Conservation (phyloP, 2,113 vertebrate species). For the Calypte anna region DNA sequence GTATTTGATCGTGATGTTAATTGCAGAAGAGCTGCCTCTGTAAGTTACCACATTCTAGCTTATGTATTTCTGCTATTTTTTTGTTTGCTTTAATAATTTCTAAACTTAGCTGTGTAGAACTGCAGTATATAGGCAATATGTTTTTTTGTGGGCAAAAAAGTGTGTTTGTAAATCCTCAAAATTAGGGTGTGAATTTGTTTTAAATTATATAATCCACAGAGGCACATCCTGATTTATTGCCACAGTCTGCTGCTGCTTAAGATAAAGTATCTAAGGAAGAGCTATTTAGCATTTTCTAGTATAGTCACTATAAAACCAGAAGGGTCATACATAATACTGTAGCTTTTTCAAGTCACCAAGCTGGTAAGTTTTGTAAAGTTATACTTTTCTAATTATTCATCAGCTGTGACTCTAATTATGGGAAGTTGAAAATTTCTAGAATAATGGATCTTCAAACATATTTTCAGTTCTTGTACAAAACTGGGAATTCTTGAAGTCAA, state of each 20-base stretch:
- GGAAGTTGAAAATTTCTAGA: not conserved
- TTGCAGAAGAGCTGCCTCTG: conserved; percentile 90
- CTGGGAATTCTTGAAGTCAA: not conserved
- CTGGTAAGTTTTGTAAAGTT: not conserved
- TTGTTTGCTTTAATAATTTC: not conserved
- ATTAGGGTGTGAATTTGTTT: not conserved
- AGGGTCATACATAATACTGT: not conserved
- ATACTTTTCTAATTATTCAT: not conserved
- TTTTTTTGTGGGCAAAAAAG: not conserved
- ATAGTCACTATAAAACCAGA: not conserved
- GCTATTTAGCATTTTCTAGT: not conserved
- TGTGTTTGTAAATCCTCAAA: not conserved
- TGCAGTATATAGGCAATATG: not conserved
- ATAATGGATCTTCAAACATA: not conserved
- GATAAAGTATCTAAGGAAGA: not conserved
- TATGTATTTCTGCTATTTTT: not conserved
- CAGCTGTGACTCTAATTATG: not conserved
- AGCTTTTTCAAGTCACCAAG: not conserved
- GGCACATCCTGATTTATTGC: not conserved
- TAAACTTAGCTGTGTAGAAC: not conserved
- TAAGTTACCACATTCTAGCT: conserved; percentile 69
- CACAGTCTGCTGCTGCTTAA: not conserved
- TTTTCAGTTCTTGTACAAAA: not conserved
- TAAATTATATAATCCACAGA: not conserved
- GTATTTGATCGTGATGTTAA: conserved; percentile 88